These are phyloP conservation scores for Euwallacea fornicatus DNA, from an alignment of 1,140 invertebrate genomes.

Conservation along the genomic window DNA sequence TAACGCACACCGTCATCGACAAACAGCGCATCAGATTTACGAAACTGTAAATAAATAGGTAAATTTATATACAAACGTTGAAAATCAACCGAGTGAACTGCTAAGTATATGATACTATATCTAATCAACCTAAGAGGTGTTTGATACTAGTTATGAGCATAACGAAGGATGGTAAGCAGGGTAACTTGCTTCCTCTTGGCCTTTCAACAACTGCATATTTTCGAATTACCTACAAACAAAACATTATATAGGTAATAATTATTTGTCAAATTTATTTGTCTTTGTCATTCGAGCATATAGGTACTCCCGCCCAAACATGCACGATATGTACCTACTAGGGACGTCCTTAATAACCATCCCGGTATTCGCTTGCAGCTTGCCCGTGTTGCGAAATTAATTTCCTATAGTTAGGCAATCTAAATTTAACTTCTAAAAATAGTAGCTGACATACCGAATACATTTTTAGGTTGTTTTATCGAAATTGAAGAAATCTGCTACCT, in stretches of 20 bases:
- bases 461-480: neutral
- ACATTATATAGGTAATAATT: neutral
- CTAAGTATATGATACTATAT: too few species aligned
- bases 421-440: constrained; percentile 1
- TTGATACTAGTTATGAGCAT: too few species aligned
- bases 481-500: neutral
- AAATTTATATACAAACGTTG: constrained; percentile 42
- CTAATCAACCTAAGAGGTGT: too few species aligned
- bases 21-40: constrained; percentile 44
- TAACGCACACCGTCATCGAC: constrained; percentile 45
- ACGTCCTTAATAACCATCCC: constrained; percentile 15
- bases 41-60: constrained; percentile 47
- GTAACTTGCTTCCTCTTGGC: too few species aligned
- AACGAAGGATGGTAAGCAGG: too few species aligned
- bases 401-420: constrained; percentile 4
- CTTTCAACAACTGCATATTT: neutral
- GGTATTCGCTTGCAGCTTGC: neutral
- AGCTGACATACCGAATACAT: neutral
- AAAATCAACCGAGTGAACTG: constrained; percentile 39
- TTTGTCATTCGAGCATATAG: too few species aligned
- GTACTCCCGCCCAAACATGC: too few species aligned
- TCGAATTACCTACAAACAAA: neutral
- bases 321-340: constrained; percentile 11
- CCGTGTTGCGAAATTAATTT: neutral
- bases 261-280: neutral